Base-by-base conservation (phyloP, 2,797 vertebrate species). In the Poeciliopsis turneri region DNA sequence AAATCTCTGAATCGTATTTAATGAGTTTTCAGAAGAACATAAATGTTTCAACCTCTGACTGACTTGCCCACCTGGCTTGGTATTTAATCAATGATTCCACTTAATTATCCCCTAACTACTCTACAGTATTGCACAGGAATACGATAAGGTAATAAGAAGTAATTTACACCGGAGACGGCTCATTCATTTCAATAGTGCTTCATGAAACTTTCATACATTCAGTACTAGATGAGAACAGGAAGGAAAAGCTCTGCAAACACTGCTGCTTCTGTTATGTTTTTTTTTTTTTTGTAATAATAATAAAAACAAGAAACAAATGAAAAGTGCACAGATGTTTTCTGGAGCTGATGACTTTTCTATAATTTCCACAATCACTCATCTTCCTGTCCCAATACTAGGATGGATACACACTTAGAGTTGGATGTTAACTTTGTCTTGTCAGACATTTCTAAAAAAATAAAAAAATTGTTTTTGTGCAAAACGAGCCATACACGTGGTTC, bases 11-110 rank as follows among this genome's bases (percentile, higher is more conserved):
- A 49, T 51, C 70, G 4, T 33, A 72, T 13, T 69, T 61, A 78
- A 59, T 83, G 16, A 0, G 55, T 68, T 66, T 33, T 46, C 1
- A 55, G 51, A 3, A 55, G 18, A 51, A 78, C 79, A 79, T 75
- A 43, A 77, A 75, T 80, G 64, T 66, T 76, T 84, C 15, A 18
- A 64, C 33, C n/a, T 49, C 46, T 16, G 51, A 45, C 74, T 18
- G 39, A 57, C 53, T n/a, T 61, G 41, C 55, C 79, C 49, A 76
- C 41, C 15, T 72, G 68, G 45, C 51, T 71, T 16, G 75, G 47
- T 75, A 53, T 84, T 70, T 80, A 72, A 75, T 77, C 71, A 28
- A 61, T 43, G 64, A 76, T n/a, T 79, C 13, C 57, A 51, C 25
- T 74, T 76, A 74, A 80, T 72, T 77, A 57, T 28, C 18, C 39